phyloP scores from a whole-genome alignment of 2,888 invertebrate species.

The Tyria jacobaeae region DNA sequence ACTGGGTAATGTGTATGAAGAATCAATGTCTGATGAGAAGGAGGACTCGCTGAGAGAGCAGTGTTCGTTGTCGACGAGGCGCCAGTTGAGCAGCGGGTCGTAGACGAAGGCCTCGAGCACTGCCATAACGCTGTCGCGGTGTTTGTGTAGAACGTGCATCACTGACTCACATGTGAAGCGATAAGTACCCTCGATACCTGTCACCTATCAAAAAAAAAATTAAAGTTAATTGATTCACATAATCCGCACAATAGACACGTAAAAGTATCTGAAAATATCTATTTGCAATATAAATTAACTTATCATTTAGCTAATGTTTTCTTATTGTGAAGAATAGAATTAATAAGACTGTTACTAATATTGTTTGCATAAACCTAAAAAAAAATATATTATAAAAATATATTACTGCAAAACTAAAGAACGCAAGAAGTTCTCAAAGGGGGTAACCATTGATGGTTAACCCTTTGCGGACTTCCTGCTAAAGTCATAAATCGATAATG shows the following conservation, averaged over 20 bases:
- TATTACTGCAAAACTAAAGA: too few relatives aligned
- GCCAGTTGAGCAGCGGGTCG: constrained; percentile 99
- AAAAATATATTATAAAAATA: too few relatives aligned
- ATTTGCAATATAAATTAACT: too few relatives aligned
- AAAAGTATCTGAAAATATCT: too few relatives aligned
- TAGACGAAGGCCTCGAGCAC: constrained; percentile 99
- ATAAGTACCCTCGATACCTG: constrained; percentile 99
- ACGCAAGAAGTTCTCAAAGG: too few relatives aligned
- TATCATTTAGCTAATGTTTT: neutral
- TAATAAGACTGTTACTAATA: too few relatives aligned
- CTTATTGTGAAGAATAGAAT: neutral
- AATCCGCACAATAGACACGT: too few relatives aligned
- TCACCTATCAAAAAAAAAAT: constrained; percentile 85
- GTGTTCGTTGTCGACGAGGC: constrained; percentile 87
- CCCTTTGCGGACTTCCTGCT: too few relatives aligned
- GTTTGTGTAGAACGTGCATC: constrained; percentile 96
- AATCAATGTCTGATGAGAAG: constrained; percentile 77
- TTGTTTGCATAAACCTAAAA: neutral
- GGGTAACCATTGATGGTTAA: too few relatives aligned
- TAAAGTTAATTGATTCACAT: neutral
- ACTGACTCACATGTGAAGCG: constrained; percentile 98
- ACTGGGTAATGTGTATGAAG: constrained; percentile 75
- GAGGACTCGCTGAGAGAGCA: constrained; percentile 75
- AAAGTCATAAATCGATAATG: neutral
- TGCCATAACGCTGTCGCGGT: constrained; percentile 99